Evolutionary conservation across 2,888 invertebrate genomes (phyloP), one percentile per base, ranked within the genome.

Genomic region (Prostheceraeus crozeri): DNA sequence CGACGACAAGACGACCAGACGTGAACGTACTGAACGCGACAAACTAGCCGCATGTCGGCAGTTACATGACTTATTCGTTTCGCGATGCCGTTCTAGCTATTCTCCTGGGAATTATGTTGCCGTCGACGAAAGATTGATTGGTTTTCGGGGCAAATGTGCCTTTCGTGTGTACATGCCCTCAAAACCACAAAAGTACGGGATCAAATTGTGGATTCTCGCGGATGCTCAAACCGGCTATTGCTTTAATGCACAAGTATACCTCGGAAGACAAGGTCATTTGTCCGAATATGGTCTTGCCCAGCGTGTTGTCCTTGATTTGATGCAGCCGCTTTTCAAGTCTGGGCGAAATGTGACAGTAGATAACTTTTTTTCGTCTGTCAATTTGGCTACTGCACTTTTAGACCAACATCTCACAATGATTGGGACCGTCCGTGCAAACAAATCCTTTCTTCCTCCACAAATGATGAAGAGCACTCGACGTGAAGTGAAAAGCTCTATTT

Each of bases 91-190:
- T 28, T 30, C 25, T 4, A 48, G 23, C 27, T 48, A 48, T 30
- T 25, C 28, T 30, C 25, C 48, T 28, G 48, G 48, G 28, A n/a
- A n/a, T n/a, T 28, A 48, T 30, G 48, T 48, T 48, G 28, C 48
- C 25, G 28, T 48, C 48, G 48, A 48, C 48, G 27, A 48, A 48
- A 25, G 6, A 48, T 48, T 48, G 48, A 48, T 48, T 48, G 27
- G 25, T 28, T 23, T 48, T 30, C 25, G 48, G 28, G 8, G 23
- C 25, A 25, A 14, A 28, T 48, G 48, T 30, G 14, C 16, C 40
- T 40, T 40, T 40, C 14, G 40, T 16, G 19, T 23, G 19, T 40
- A 40, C 19, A 40, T 40, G 14, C 40, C 40, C 19, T 40, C 40
- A n/a, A 40, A 40, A 21, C 40, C 40, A 40, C 16, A 40, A 14